Evolutionary conservation across 2,888 invertebrate genomes (phyloP), one percentile per base, ranked within the genome.

Genomic region (Lobophora halterata): DNA sequence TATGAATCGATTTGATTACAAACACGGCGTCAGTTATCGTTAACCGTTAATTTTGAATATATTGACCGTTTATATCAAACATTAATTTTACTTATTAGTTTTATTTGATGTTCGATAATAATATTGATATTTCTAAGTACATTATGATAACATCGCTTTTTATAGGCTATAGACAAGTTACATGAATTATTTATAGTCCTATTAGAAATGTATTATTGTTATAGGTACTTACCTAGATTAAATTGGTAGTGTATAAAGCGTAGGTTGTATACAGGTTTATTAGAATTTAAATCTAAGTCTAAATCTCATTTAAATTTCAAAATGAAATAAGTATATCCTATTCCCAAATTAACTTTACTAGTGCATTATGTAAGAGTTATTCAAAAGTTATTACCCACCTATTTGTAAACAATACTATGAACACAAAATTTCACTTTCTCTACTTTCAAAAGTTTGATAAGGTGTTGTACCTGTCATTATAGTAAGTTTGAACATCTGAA

Each of bases 381-480:
- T n/a, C n/a, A n/a, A n/a, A n/a, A n/a, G n/a, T n/a, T n/a, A n/a
- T n/a, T n/a, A n/a, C n/a, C n/a, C n/a, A n/a, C n/a, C n/a, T 43
- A 36, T 42, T 38, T 27, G 37, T 35, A 40, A 40, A 38, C 26
- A 33, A 40, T 46, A 39, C 46, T n/a, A 62, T 60, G 55, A 61
- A 60, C 58, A 57, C 49, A 46, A 44, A 44, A 54, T 51, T 48
- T 52, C 53, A 72, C 83, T 85, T 83, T 85, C 80, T 61, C 79
- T 52, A 54, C 71, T 72, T 67, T 75, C 74, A 71, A 77, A 74
- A 63, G 63, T 69, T 65, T 57, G 79, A 78, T 80, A 78, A 75
- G 74, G 67, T 68, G 76, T 77, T 61, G 70, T 81, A 80, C 76
- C 71, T 65, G 66, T 75, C 70, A 80, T 80, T 76, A 77, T 71